A percentile compares a stretch with the other conserved stretches of the same genome.
phyloP scores from a whole-genome alignment of 1,140 invertebrate species.

The Drosophila novamexicana region DNA sequence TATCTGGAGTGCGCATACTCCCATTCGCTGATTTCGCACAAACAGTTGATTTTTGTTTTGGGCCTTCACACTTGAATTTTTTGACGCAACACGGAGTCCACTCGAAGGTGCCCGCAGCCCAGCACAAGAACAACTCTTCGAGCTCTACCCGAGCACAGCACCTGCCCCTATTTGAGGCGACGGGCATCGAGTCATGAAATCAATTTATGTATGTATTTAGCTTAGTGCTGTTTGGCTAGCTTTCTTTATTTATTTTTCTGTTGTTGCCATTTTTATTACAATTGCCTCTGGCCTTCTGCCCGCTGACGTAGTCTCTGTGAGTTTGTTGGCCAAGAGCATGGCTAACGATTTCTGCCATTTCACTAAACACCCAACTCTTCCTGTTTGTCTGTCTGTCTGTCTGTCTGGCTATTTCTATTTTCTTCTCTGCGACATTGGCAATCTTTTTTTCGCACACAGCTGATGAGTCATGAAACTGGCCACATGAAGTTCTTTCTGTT shows the following conservation, averaged over 20 bases:
- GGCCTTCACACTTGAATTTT: constrained; percentile 29
- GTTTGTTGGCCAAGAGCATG: constrained; percentile 25
- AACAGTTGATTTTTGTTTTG: constrained; percentile 16
- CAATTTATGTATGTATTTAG: constrained; percentile 71
- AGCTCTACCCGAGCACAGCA: background rate
- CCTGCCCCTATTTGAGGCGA: constrained; percentile 22
- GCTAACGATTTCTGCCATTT: constrained; percentile 45
- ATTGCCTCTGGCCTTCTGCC: constrained; percentile 31
- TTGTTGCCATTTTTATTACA: constrained; percentile 38
- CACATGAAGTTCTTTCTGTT: constrained; percentile 8
- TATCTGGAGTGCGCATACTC: background rate
- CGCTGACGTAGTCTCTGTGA: constrained; percentile 6
- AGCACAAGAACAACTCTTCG: too few species aligned
- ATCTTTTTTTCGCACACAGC: constrained; percentile 16
- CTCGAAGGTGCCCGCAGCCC: background rate
- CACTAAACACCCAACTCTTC: constrained; percentile 28
- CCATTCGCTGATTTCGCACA: too few species aligned
- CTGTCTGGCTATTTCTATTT: constrained; percentile 31
- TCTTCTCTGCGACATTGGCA: constrained; percentile 5
- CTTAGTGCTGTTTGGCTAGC: constrained; percentile 36
- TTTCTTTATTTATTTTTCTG: constrained; percentile 12
- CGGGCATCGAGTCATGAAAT: constrained; percentile 59
- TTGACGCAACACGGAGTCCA: constrained; percentile 14
- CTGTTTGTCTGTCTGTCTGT: constrained; percentile 7
- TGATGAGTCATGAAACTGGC: constrained; percentile 39